These are phyloP conservation scores for Clarias magur DNA, from an alignment of 2,113 vertebrate species.

Conservation along the genomic window DNA sequence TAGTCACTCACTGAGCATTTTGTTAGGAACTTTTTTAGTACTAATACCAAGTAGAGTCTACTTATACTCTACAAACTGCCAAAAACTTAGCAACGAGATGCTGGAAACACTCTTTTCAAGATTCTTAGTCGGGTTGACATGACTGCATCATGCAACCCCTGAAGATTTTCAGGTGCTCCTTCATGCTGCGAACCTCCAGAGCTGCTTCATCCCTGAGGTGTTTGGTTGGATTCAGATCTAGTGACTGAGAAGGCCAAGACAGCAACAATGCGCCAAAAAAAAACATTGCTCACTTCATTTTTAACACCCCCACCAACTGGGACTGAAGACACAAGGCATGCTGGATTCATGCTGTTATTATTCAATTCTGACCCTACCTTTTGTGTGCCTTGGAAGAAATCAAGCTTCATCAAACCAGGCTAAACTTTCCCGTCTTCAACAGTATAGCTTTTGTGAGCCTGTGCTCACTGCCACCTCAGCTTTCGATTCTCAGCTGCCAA, in stretches of 20 bases:
- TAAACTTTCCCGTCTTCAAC: no score
- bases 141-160: not conserved
- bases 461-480: no score
- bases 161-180: not conserved
- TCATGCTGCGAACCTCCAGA: not conserved
- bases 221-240: not conserved
- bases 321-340: no score
- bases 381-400: no score
- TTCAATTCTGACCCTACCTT: no score
- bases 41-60: not conserved
- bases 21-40: not conserved
- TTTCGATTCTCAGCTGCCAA: no score
- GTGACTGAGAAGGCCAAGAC: not conserved
- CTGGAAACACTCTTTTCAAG: not conserved
- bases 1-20: not conserved
- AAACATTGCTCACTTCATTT: no score
- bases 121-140: not conserved
- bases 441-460: no score
- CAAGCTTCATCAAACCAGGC: no score
- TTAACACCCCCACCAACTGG: no score
- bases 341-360: no score
- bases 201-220: not conserved
- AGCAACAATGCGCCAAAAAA: no score
- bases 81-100: not conserved
- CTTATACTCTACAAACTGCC: not conserved